Conservation (phyloP, 2,113 vertebrate genomes). For the Lethenteron reissneri region DNA sequence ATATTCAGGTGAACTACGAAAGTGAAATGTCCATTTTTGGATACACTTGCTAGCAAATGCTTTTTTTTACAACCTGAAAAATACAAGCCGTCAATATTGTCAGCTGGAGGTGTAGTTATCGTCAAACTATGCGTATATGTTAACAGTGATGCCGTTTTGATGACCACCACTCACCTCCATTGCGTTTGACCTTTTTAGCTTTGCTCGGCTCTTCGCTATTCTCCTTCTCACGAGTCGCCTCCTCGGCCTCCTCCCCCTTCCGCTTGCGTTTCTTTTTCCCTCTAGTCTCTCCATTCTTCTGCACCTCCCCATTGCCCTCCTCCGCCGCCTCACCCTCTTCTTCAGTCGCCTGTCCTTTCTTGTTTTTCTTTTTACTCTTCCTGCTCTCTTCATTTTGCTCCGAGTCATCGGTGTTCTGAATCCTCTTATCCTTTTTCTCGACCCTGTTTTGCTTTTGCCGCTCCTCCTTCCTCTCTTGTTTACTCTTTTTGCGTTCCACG, state of each 20-base stretch:
- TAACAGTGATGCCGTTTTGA: too few species aligned
- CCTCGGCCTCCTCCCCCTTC: neutral
- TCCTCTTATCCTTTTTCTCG: slow-evolving; percentile 23
- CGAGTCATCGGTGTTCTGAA: slow-evolving; percentile 13
- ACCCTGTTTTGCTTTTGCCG: slow-evolving; percentile 39
- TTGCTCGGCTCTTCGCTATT: neutral
- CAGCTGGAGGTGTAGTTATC: slow-evolving; percentile 20
- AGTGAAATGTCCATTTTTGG: too few species aligned
- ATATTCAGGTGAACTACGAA: too few species aligned
- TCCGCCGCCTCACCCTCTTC: slow-evolving; percentile 13
- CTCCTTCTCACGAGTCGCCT: neutral
- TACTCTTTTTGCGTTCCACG: slow-evolving; percentile 28
- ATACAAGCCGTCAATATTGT: slow-evolving; percentile 19
- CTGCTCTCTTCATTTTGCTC: slow-evolving; percentile 18
- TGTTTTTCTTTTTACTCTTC: slow-evolving; percentile 17
- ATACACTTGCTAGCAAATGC: slow-evolving; percentile 13
- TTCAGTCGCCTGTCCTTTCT: neutral
- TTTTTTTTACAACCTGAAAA: slow-evolving; percentile 9
- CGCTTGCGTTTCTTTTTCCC: rapidly evolving
- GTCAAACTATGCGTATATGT: too few species aligned
- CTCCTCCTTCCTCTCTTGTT: slow-evolving; percentile 47
- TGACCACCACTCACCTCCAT: neutral
- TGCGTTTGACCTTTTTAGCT: neutral
- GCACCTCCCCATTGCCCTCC: slow-evolving; percentile 12
- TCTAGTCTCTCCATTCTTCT: slow-evolving; percentile 19